Percentiles rank a stretch among this genome's conserved stretches.
Conservation (phyloP, 2,113 vertebrate species). For the Pterocles orientalis region DNA sequence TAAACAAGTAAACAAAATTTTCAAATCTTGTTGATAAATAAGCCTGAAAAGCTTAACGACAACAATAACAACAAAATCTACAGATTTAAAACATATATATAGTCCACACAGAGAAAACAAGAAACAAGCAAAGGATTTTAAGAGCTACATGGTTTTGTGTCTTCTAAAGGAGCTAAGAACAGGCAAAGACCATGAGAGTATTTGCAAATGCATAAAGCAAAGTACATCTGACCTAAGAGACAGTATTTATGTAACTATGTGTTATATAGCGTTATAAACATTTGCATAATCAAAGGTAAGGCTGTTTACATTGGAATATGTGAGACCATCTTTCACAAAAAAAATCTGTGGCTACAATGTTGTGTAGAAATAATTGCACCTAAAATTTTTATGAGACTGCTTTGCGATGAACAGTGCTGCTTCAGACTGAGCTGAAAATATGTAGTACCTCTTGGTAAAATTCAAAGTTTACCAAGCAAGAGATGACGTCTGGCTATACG, state of each 20-base stretch:
- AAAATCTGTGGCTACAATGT: neutral
- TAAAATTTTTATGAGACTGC: neutral
- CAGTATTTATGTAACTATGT: neutral
- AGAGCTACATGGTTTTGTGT: neutral
- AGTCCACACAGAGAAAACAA: neutral
- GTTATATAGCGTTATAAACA: neutral
- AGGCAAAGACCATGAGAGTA: neutral
- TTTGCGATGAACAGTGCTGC: neutral
- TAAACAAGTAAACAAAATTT: neutral
- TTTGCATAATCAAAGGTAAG: slow-evolving; percentile 27
- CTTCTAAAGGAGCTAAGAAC: neutral
- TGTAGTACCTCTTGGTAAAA: neutral
- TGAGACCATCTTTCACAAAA: neutral
- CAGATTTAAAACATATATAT: neutral
- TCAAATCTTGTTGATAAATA: neutral
- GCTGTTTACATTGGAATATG: neutral
- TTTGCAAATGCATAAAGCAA: neutral
- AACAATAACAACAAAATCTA: neutral
- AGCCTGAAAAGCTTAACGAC: neutral
- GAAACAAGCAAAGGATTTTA: neutral
- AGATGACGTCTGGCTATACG: neutral
- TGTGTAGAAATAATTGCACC: neutral
- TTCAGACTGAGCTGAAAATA: neutral
- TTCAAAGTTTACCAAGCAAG: neutral
- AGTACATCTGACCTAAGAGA: neutral